Percentiles rank a stretch among this genome's conserved stretches.
Conservation (phyloP, 2,113 vertebrate species). For the Entomyzon cyanotis region DNA sequence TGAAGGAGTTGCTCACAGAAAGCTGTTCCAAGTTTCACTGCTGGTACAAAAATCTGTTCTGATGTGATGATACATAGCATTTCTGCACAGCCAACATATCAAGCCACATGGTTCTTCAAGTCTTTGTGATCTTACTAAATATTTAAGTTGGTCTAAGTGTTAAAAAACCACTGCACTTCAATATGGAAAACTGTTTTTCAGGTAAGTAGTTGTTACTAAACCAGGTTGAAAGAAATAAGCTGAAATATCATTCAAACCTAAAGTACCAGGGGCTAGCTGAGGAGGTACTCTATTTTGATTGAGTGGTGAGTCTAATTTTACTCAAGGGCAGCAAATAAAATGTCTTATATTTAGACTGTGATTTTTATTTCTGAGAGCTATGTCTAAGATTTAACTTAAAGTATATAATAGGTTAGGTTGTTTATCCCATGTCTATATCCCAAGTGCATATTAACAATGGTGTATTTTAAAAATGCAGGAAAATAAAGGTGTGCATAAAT, state of each 20-base stretch:
- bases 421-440: background rate
- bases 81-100: background rate
- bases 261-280: background rate
- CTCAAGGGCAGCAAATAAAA: background rate
- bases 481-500: background rate
- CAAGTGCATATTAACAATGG: background rate
- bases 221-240: background rate
- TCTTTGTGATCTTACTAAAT: background rate
- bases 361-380: background rate
- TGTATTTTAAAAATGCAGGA: background rate
- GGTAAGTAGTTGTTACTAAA: background rate
- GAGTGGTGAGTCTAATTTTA: background rate
- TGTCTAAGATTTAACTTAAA: background rate
- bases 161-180: background rate
- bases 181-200: background rate
- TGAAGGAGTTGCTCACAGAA: constrained; percentile 30
- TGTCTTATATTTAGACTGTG: background rate
- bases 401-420: background rate
- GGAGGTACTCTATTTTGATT: background rate
- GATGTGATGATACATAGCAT: background rate
- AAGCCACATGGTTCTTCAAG: background rate
- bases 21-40: constrained; percentile 16
- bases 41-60: constrained; percentile 43
- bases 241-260: background rate
- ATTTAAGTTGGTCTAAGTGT: background rate